Evolutionary conservation across 2,888 invertebrate species (phyloP).

Genomic region (Pandemis cinnamomeana): DNA sequence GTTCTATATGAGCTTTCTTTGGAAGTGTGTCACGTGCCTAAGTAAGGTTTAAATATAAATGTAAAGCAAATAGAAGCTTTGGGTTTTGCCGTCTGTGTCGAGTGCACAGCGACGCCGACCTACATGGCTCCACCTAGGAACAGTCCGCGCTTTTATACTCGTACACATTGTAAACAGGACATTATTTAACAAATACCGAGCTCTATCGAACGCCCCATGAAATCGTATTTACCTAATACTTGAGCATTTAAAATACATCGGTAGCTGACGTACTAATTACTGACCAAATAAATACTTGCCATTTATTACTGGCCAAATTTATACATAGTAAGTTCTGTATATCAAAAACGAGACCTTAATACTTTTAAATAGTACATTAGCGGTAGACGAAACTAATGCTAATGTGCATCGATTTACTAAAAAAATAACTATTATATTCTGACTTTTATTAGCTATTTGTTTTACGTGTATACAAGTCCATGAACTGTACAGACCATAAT

Average conservation of each 20-base stretch:
- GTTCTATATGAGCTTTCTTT: conserved; percentile 4
- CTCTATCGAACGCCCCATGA: neutral
- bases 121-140: neutral
- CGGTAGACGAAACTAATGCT: neutral
- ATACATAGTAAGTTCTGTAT: neutral
- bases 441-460: neutral
- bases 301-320: conserved; percentile 2
- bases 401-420: neutral
- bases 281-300: neutral
- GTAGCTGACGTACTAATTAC: conserved; percentile 1
- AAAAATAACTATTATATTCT: neutral
- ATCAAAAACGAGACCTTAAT: neutral
- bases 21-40: conserved; percentile 12
- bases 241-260: neutral
- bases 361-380: conserved; percentile 3
- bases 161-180: neutral
- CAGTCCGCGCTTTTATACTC: neutral
- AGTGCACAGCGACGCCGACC: neutral
- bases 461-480: neutral
- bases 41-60: conserved; percentile 7
- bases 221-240: neutral
- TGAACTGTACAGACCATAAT: neutral
- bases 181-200: neutral
- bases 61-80: neutral
- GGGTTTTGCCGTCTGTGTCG: neutral